These are phyloP conservation scores for Tretioscincus oriximinensis DNA, from an alignment of 2,113 vertebrate species.

Conservation along the genomic window DNA sequence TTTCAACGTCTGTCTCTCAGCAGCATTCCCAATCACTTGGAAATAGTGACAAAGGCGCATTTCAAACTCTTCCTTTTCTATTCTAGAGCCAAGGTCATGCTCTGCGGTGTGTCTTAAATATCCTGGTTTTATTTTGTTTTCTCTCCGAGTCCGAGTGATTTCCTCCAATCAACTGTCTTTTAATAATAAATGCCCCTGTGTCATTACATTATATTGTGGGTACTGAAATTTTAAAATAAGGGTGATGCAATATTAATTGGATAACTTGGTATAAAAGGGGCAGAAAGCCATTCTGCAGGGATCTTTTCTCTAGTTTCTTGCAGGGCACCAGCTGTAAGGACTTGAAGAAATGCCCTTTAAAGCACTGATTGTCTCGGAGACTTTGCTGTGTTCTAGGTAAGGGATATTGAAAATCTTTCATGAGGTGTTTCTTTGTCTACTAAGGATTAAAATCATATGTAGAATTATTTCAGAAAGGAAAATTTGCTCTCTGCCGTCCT, in stretches of 20 bases:
- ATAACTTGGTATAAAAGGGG: constrained; percentile 77
- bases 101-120: not conserved
- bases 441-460: too few relatives aligned
- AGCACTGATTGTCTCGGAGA: not conserved
- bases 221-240: constrained; percentile 87
- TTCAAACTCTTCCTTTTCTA: not conserved
- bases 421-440: not conserved
- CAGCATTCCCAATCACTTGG: constrained; percentile 15
- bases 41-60: not conserved
- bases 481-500: too few relatives aligned
- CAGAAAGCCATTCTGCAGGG: constrained; percentile 61
- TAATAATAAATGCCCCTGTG: constrained; percentile 86
- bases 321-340: constrained; percentile 13
- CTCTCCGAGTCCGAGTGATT: constrained; percentile 45
- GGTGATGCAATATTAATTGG: constrained; percentile 86
- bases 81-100: not conserved
- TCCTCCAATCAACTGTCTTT: constrained; percentile 77
- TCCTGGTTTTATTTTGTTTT: constrained; percentile 1
- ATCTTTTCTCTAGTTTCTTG: constrained; percentile 39
- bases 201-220: constrained; percentile 78
- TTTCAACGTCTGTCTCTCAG: constrained; percentile 50
- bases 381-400: constrained; percentile 54
- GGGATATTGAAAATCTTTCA: constrained; percentile 27
- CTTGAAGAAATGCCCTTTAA: constrained; percentile 43
- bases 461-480: too few relatives aligned